Conservation (phyloP, 2,113 vertebrate species). For the Sminthopsis crassicaudata region DNA sequence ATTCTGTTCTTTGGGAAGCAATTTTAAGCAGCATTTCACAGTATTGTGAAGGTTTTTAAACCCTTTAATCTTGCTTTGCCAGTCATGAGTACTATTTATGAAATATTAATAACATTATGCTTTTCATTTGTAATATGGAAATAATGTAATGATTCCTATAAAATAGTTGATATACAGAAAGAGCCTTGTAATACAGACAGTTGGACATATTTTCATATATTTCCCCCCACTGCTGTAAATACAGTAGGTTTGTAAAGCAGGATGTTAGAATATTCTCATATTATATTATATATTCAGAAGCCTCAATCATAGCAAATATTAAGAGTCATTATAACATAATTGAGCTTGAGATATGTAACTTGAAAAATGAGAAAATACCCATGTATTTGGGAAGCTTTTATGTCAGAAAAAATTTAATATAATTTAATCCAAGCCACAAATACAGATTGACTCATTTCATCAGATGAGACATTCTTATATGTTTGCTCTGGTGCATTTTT, state of each 20-base stretch:
- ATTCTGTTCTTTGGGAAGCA: background rate
- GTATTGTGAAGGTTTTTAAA: background rate
- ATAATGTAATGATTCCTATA: background rate
- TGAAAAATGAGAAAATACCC: slow-evolving; percentile 53
- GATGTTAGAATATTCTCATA: slow-evolving; percentile 34
- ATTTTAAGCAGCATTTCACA: background rate
- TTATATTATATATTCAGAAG: slow-evolving; percentile 21
- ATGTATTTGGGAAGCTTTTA: background rate
- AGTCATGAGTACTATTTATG: background rate
- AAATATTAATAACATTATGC: background rate
- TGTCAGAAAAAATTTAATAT: slow-evolving; percentile 5
- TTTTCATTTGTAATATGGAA: slow-evolving; percentile 34
- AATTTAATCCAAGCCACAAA: background rate
- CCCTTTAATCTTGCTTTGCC: background rate
- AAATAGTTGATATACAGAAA: slow-evolving; percentile 3
- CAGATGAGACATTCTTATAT: background rate
- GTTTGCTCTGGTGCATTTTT: background rate
- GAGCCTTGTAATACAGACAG: slow-evolving; percentile 34
- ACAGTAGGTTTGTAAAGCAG: slow-evolving; percentile 28
- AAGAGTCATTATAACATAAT: background rate
- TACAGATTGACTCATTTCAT: background rate
- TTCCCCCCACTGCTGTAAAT: slow-evolving; percentile 27
- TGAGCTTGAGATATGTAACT: slow-evolving; percentile 14
- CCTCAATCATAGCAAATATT: background rate
- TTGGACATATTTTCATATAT: slow-evolving; percentile 29